Evolutionary conservation across 2,113 vertebrate genomes (phyloP).

Genomic region (Trochalopteron elliotii): DNA sequence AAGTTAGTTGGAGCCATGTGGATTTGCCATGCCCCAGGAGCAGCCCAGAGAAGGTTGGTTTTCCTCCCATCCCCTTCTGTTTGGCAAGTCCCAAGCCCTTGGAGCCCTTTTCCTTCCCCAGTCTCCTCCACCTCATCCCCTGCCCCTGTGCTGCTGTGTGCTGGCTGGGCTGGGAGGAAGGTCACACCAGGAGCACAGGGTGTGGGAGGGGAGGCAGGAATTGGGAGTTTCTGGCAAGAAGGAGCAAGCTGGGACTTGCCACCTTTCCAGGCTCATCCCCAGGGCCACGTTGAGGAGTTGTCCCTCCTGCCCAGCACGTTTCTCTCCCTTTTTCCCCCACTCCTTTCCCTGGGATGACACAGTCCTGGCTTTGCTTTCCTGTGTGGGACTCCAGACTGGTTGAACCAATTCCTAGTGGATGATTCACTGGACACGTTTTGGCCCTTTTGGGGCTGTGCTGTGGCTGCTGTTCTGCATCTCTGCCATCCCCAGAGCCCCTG

Average conservation of each 20-base stretch:
- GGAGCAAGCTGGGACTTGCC: not conserved
- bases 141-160: accelerated
- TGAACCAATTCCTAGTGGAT: not conserved
- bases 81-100: accelerated
- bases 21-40: accelerated
- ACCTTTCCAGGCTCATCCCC: not conserved
- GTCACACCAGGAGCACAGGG: not conserved
- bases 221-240: not conserved
- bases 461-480: accelerated
- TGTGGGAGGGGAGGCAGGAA: not conserved
- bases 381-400: not conserved
- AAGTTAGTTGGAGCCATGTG: not conserved
- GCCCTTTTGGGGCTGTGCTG: not conserved
- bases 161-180: not conserved
- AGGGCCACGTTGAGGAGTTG: not conserved
- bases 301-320: not conserved
- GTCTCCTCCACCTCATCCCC: not conserved
- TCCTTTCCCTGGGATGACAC: not conserved
- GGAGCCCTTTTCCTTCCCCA: not conserved
- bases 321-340: not conserved
- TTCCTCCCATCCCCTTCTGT: not conserved
- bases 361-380: not conserved
- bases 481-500: accelerated
- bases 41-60: not conserved
- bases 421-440: not conserved